These are phyloP conservation scores for Meleagris gallopavo DNA, from an alignment of 2,113 vertebrate species.

Conservation along the genomic window DNA sequence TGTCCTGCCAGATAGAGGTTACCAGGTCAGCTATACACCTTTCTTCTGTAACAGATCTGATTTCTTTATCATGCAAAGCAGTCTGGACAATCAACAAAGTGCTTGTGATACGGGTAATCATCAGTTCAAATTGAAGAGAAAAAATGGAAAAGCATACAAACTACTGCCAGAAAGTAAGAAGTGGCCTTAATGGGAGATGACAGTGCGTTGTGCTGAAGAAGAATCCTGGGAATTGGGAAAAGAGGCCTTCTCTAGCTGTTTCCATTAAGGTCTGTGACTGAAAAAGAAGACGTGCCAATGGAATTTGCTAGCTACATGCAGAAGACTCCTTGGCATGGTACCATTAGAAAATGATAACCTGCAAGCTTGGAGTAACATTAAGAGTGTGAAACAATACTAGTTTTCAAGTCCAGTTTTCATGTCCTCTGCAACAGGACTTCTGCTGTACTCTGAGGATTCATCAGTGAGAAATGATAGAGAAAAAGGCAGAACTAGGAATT, in stretches of 20 bases:
- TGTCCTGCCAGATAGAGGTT: not conserved
- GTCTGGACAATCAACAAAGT: not conserved
- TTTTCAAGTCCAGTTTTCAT: not conserved
- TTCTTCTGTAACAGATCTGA: not conserved
- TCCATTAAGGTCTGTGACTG: not conserved
- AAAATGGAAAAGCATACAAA: not conserved
- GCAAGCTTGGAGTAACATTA: not conserved
- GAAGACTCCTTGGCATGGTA: not conserved
- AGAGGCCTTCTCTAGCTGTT: not conserved
- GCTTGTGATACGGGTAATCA: not conserved
- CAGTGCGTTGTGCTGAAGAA: rapidly evolving
- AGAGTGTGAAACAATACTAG: not conserved
- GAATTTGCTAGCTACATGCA: not conserved
- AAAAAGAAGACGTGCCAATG: not conserved
- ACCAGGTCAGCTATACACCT: not conserved
- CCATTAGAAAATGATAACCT: not conserved
- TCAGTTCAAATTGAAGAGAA: not conserved
- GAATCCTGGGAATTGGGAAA: not conserved
- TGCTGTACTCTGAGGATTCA: not conserved
- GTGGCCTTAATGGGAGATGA: not conserved
- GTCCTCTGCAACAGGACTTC: not conserved
- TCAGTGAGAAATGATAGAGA: not conserved
- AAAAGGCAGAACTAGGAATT: not conserved
- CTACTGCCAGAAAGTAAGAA: not conserved
- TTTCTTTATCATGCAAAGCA: not conserved